phyloP scores from a whole-genome alignment of 2,797 vertebrate species.

The Malacoraja senta region DNA sequence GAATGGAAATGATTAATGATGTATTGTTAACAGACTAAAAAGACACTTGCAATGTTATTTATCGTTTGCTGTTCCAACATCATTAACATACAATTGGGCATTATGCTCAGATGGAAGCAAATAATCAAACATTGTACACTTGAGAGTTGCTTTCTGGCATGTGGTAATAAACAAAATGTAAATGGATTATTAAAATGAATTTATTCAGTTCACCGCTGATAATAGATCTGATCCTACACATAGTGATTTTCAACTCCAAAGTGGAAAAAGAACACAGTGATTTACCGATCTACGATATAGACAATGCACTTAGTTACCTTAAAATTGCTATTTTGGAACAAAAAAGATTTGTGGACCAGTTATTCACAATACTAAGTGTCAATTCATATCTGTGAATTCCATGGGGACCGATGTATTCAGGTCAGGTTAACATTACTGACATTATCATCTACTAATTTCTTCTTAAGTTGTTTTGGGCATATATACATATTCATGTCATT shows the following conservation, averaged over 20 bases:
- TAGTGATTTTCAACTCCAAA: too few relatives aligned
- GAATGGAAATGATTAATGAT: background rate
- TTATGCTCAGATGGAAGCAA: background rate
- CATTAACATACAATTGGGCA: background rate
- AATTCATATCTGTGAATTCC: background rate
- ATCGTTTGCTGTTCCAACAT: background rate
- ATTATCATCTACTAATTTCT: background rate
- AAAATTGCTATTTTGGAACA: background rate
- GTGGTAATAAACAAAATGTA: background rate
- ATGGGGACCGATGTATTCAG: background rate
- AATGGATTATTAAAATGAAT: background rate
- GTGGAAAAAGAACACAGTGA: background rate
- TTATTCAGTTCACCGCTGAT: background rate
- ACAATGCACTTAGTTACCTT: background rate
- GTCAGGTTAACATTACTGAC: background rate
- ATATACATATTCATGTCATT: too few relatives aligned
- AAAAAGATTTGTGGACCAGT: background rate
- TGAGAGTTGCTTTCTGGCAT: background rate
- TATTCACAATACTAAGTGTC: background rate
- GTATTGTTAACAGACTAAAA: background rate
- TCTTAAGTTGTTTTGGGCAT: background rate
- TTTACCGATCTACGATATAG: background rate
- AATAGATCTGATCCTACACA: background rate
- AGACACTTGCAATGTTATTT: background rate
- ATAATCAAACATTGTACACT: background rate